phyloP scores from a whole-genome alignment of 2,888 invertebrate species.

The Tineola bisselliella region DNA sequence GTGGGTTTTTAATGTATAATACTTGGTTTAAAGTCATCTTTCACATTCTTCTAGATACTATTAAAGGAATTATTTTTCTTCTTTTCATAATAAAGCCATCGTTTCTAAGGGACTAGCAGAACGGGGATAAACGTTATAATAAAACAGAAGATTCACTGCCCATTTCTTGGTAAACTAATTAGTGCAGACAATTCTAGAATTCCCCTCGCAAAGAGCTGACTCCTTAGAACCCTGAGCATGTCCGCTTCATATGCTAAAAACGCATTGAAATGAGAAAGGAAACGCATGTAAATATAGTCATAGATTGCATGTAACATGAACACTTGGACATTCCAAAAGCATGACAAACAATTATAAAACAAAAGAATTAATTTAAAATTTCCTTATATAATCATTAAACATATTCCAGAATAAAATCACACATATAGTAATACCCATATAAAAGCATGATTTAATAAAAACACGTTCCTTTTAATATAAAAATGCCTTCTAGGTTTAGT shows the following conservation, averaged over 20 bases:
- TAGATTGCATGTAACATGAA: background rate
- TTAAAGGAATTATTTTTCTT: conserved; percentile 25
- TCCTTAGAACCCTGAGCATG: conserved; percentile 23
- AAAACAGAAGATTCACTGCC: conserved; percentile 15
- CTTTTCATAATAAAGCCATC: conserved; percentile 46
- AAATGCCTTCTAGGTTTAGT: no score
- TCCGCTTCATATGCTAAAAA: conserved; percentile 28
- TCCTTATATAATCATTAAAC: background rate
- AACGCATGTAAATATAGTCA: background rate
- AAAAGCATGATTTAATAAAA: no score
- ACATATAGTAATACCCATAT: no score
- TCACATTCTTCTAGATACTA: background rate
- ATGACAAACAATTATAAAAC: background rate
- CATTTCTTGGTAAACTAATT: conserved; percentile 27
- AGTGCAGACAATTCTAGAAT: conserved; percentile 7
- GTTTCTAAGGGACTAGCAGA: conserved; percentile 42
- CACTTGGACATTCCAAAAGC: background rate
- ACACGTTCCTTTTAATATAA: no score
- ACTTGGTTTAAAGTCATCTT: no score
- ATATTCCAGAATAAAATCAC: no score
- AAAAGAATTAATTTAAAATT: no score
- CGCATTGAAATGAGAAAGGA: background rate
- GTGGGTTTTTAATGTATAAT: no score
- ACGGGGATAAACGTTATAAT: conserved; percentile 21
- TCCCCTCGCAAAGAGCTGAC: conserved; percentile 6